phyloP scores from a whole-genome alignment of 2,797 vertebrate species.

The Masticophis lateralis region DNA sequence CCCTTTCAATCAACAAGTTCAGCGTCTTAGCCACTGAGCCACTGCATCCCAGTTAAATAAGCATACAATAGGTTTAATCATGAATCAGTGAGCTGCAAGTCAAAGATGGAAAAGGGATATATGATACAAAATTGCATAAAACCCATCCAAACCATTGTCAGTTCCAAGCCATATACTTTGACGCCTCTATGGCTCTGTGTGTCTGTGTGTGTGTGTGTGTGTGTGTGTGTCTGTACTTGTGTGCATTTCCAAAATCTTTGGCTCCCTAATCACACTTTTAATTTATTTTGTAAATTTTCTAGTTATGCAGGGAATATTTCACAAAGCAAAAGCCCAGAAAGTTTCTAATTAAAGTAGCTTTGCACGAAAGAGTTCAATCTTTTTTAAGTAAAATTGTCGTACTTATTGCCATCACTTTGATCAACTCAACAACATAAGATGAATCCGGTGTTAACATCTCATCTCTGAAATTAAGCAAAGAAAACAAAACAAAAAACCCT shows the following conservation, averaged over 20 bases:
- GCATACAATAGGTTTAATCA: not conserved
- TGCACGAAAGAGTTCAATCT: slow-evolving; percentile 47
- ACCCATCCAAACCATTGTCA: slow-evolving; percentile 20
- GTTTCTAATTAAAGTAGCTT: slow-evolving; percentile 61
- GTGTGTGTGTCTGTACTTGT: not conserved
- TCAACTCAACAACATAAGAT: slow-evolving; percentile 36
- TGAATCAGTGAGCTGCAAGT: not conserved
- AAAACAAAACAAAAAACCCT: not conserved
- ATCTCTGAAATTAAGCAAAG: slow-evolving; percentile 1
- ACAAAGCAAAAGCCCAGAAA: slow-evolving; percentile 49
- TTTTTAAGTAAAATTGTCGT: slow-evolving; percentile 30
- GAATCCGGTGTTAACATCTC: slow-evolving; percentile 38
- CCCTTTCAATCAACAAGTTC: too few relatives aligned
- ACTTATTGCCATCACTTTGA: slow-evolving; percentile 44
- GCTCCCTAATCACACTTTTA: slow-evolving; percentile 55
- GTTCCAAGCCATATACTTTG: slow-evolving; percentile 46
- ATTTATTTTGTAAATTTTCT: slow-evolving; percentile 61
- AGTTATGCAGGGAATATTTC: slow-evolving; percentile 58
- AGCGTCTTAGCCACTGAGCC: too few relatives aligned
- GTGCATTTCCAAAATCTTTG: slow-evolving; percentile 42
- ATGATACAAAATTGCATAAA: slow-evolving; percentile 40
- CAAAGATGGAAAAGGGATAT: not conserved
- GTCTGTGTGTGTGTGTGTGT: not conserved
- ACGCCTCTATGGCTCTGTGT: slow-evolving; percentile 14
- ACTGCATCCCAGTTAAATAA: not conserved